phyloP scores from a whole-genome alignment of 2,888 invertebrate species.

The Brenthis ino region DNA sequence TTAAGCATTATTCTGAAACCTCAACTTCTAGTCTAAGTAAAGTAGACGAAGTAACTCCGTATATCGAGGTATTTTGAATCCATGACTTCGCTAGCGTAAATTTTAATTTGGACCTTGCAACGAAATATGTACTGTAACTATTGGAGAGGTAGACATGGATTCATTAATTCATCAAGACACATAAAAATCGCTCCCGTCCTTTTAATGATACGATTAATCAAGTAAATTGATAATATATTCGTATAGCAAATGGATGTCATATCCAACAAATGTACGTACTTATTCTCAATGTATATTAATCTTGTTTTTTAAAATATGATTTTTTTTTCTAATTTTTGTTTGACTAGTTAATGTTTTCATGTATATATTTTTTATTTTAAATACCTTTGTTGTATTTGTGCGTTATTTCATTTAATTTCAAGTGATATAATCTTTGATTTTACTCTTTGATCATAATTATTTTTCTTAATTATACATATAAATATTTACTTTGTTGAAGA shows the following conservation, averaged over 20 bases:
- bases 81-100: constrained; percentile 21
- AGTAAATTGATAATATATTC: constrained; percentile 18
- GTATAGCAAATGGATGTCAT: not conserved
- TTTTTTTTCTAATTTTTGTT: not conserved
- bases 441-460: too few relatives aligned
- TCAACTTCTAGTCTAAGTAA: constrained; percentile 17
- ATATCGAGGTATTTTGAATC: constrained; percentile 9
- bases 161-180: constrained; percentile 18
- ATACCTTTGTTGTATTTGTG: too few relatives aligned
- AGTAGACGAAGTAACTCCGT: constrained; percentile 1
- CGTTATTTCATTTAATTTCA: too few relatives aligned
- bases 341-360: too few relatives aligned
- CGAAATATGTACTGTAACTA: constrained; percentile 63
- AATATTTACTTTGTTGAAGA: too few relatives aligned
- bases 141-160: constrained; percentile 43
- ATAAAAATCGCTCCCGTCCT: constrained; percentile 71
- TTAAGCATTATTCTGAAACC: not conserved
- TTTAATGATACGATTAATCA: constrained; percentile 62
- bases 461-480: too few relatives aligned
- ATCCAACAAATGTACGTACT: constrained; percentile 2
- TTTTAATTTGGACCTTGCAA: constrained; percentile 53
- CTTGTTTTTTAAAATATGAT: not conserved
- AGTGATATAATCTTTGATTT: too few relatives aligned
- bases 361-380: too few relatives aligned
- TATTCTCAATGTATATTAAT: constrained; percentile 3